Base-by-base conservation (phyloP, 2,797 vertebrate genomes). In the Rhinichthys osculus region DNA sequence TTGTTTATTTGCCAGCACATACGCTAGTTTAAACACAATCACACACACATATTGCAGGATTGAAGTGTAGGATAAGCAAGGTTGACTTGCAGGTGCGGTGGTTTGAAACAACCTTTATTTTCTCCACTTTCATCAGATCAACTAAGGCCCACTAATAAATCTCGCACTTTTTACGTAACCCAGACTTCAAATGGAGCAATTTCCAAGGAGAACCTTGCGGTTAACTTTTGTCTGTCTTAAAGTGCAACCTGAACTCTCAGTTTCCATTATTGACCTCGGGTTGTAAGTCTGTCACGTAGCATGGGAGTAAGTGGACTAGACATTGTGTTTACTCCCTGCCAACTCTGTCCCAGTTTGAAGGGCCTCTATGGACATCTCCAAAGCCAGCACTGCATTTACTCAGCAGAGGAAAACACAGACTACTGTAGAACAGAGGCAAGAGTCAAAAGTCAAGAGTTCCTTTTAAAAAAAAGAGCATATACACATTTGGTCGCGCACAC, bases 401-500 rank as follows among this genome's bases (percentile, higher is more conserved):
- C 82, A 52, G 27, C 62, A 66, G 69, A 73, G 77, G 69, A 40
- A 82, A 86, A 79, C 82, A 86, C 33, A 81, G 30, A 67, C 59
- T 67, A 81, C 81, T 50, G 47, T 50, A 70, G 86, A 30, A 74
- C 72, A 78, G 74, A 81, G 35, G 5, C 44, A 69, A 19, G 40
- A 87, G 89, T 85, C 83, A 89, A 87, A 74, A 69, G 85, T 74
- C 67, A 74, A 87, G 76, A 87, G 84, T 88, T 78, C 1, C 50
- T 79, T 83, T 14, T 4, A 42, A 83, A 38, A 30, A 92, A 86
- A 92, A 83, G 80, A 88, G 84, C 87, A 90, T 78, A 90, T 59
- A 80, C 78, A 89, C 81, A 84, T 85, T 70, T 88, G 72, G 80
- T 78, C 81, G 83, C 82, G 74, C 90, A 93, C 83, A 90, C 91